Evolutionary conservation across 2,113 vertebrate genomes (phyloP).

Genomic region (Psilopsiagon aurifrons): DNA sequence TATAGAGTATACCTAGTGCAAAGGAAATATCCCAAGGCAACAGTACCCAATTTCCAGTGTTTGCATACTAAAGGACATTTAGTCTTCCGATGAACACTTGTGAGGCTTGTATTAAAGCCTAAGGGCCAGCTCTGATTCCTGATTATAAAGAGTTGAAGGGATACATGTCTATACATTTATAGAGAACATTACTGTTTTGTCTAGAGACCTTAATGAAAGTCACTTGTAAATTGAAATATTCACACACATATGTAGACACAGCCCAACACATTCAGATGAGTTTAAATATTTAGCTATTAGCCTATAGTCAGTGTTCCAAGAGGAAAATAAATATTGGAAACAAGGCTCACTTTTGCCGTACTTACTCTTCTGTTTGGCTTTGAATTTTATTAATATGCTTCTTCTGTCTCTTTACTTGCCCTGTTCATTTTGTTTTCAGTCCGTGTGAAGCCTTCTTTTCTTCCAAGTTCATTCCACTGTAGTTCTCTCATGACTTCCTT

Average conservation of each 20-base stretch:
- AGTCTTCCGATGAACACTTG: background rate
- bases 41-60: background rate
- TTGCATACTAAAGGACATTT: background rate
- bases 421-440: background rate
- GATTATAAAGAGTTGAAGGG: background rate
- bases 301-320: background rate
- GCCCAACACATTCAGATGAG: fast-evolving
- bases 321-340: background rate
- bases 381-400: background rate
- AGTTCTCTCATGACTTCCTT: background rate
- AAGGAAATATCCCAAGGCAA: background rate
- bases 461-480: background rate
- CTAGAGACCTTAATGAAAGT: background rate
- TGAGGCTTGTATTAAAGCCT: background rate
- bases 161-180: background rate
- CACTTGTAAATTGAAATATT: background rate
- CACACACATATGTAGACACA: background rate
- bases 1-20: background rate
- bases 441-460: background rate
- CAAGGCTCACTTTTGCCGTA: background rate
- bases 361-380: background rate
- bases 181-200: background rate
- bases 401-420: background rate
- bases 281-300: background rate
- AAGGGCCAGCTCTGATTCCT: background rate